Evolutionary conservation across 2,113 vertebrate genomes (phyloP).

Genomic region (Furnarius figulus): DNA sequence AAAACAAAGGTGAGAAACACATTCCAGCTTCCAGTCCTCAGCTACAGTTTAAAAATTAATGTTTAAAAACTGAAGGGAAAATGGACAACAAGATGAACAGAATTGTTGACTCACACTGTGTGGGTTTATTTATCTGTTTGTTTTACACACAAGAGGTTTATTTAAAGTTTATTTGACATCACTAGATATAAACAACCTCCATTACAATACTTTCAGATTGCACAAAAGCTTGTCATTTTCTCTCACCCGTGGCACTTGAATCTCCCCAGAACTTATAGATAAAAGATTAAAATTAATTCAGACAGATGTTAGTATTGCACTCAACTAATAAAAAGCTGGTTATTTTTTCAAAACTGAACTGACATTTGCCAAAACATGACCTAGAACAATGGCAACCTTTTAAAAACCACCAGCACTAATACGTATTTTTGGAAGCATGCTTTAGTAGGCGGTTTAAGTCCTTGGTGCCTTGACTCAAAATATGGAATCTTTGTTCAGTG

Average conservation of each 20-base stretch:
- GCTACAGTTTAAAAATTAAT: not conserved
- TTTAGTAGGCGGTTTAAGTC: not conserved
- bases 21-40: not conserved
- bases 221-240: not conserved
- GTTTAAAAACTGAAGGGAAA: not conserved
- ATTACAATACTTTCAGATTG: not conserved
- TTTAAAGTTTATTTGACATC: not conserved
- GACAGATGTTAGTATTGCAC: not conserved
- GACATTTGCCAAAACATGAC: not conserved
- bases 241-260: not conserved
- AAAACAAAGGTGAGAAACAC: fast-evolving
- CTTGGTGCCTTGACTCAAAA: not conserved
- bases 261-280: not conserved
- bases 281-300: not conserved
- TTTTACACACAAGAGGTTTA: not conserved
- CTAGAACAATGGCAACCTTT: not conserved
- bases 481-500: not conserved
- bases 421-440: not conserved
- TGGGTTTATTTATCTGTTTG: not conserved
- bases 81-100: not conserved
- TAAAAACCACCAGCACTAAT: not conserved
- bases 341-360: not conserved
- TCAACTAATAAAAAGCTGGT: not conserved
- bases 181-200: not conserved
- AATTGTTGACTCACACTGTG: not conserved